These are phyloP conservation scores for Drosophila orosa DNA, from an alignment of 1,140 invertebrate genomes.

Conservation along the genomic window DNA sequence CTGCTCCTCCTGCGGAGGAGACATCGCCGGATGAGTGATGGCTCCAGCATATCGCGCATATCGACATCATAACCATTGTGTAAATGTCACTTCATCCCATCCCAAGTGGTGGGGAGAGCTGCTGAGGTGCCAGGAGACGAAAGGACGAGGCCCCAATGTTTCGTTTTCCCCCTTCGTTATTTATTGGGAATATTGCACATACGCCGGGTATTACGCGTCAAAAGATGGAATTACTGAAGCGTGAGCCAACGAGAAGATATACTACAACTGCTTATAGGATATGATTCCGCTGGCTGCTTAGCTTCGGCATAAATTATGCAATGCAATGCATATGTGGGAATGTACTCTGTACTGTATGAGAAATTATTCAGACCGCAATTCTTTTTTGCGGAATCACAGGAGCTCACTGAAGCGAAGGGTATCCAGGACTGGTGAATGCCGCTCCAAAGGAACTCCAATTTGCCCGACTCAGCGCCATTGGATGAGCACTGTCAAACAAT, in stretches of 20 bases:
- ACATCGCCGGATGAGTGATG: constrained; percentile 70
- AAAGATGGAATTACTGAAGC: constrained; percentile 45
- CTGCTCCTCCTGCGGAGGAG: constrained; percentile 12
- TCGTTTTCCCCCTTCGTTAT: constrained; percentile 29
- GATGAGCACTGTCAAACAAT: constrained; percentile 37
- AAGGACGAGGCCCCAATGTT: constrained; percentile 7
- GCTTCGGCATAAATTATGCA: constrained; percentile 34
- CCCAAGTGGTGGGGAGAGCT: constrained; percentile 16
- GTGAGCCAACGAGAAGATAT: constrained; percentile 21
- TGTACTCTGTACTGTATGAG: neutral
- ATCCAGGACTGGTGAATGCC: neutral
- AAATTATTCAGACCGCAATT: constrained; percentile 23
- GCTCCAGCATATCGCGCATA: constrained; percentile 73
- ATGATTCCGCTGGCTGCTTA: constrained; percentile 29
- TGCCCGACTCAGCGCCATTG: constrained; percentile 6
- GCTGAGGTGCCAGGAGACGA: constrained; percentile 24
- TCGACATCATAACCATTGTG: constrained; percentile 81
- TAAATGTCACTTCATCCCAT: constrained; percentile 80
- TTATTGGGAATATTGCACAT: constrained; percentile 65
- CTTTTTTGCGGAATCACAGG: constrained; percentile 9
- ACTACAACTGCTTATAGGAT: constrained; percentile 7
- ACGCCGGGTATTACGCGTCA: constrained; percentile 54
- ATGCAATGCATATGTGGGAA: constrained; percentile 17
- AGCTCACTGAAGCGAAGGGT: constrained; percentile 1
- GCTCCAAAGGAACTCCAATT: constrained; percentile 21